These are phyloP conservation scores for Lagocephalus sceleratus DNA, from an alignment of 2,797 vertebrate species.

Conservation along the genomic window DNA sequence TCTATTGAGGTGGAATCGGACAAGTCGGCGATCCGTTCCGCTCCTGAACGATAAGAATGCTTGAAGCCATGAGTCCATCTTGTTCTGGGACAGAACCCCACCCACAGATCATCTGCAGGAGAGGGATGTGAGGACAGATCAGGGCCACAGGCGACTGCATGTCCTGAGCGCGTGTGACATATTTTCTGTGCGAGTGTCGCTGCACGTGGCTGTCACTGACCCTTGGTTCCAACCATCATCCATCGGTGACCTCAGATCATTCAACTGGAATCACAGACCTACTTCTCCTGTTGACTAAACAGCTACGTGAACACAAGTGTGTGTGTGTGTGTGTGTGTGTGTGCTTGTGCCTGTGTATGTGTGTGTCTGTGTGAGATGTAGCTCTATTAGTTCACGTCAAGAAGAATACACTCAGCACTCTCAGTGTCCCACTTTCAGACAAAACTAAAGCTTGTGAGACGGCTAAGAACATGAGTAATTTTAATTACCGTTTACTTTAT, in stretches of 20 bases:
- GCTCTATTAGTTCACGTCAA: conserved; percentile 45
- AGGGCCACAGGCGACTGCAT: conserved; percentile 19
- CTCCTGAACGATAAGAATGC: background rate
- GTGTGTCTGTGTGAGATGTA: conserved; percentile 15
- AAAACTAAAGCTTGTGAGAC: conserved; percentile 10
- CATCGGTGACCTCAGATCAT: conserved; percentile 36
- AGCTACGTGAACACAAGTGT: conserved; percentile 14
- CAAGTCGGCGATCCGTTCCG: too few species aligned
- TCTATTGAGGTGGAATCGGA: too few species aligned
- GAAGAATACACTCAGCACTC: conserved; percentile 36
- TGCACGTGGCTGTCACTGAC: conserved; percentile 33
- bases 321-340: conserved; percentile 5
- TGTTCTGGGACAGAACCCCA: background rate
- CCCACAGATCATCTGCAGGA: background rate
- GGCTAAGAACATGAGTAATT: too few species aligned
- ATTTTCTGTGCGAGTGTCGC: conserved; percentile 50
- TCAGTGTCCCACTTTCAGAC: conserved; percentile 39
- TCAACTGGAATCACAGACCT: conserved; percentile 68
- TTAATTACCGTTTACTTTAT: too few species aligned
- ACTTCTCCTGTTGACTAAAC: conserved; percentile 49
- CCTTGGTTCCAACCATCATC: conserved; percentile 47
- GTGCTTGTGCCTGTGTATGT: conserved; percentile 7
- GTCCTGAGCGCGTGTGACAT: conserved; percentile 38
- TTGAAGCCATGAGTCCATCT: background rate
- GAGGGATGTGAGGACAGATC: conserved; percentile 15